Conservation (phyloP, 2,888 invertebrate genomes). For the Drosophila antonietae region DNA sequence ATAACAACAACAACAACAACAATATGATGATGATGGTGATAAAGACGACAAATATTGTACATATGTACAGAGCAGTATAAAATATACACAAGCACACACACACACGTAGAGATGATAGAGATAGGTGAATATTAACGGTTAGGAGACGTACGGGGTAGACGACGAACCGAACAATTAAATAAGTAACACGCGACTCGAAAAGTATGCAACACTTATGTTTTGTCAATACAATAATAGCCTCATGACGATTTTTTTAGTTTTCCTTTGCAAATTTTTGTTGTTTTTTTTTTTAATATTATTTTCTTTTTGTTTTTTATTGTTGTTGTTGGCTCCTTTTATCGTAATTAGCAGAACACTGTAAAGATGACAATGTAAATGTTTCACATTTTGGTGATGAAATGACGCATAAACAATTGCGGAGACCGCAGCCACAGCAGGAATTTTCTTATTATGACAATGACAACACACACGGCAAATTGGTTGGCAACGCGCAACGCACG, state of each 20-base stretch:
- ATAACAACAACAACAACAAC: slow-evolving; percentile 62
- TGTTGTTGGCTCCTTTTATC: slow-evolving; percentile 21
- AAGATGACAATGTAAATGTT: slow-evolving; percentile 21
- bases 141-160: slow-evolving; percentile 12
- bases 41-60: slow-evolving; percentile 73
- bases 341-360: slow-evolving; percentile 32
- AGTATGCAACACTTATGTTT: slow-evolving; percentile 50
- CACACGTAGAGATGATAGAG: slow-evolving; percentile 37
- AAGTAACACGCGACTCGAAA: slow-evolving; percentile 40
- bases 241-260: slow-evolving; percentile 21
- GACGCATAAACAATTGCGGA: slow-evolving; percentile 23
- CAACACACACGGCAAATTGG: slow-evolving; percentile 60
- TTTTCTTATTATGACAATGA: slow-evolving; percentile 70
- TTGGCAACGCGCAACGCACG: slow-evolving; percentile 69
- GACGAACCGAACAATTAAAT: slow-evolving; percentile 38
- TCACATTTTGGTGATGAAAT: slow-evolving; percentile 9
- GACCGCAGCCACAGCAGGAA: slow-evolving; percentile 36
- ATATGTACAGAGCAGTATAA: slow-evolving; percentile 70
- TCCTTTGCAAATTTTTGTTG: slow-evolving; percentile 3
- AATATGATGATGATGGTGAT: slow-evolving; percentile 34
- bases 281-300: neutral
- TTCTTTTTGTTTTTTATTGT: neutral
- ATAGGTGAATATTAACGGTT: slow-evolving; percentile 16
- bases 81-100: slow-evolving; percentile 53
- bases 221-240: slow-evolving; percentile 41